Evolutionary conservation across 2,113 vertebrate genomes (phyloP), one percentile per base, ranked within the genome.

Genomic region (Apaloderma vittatum): DNA sequence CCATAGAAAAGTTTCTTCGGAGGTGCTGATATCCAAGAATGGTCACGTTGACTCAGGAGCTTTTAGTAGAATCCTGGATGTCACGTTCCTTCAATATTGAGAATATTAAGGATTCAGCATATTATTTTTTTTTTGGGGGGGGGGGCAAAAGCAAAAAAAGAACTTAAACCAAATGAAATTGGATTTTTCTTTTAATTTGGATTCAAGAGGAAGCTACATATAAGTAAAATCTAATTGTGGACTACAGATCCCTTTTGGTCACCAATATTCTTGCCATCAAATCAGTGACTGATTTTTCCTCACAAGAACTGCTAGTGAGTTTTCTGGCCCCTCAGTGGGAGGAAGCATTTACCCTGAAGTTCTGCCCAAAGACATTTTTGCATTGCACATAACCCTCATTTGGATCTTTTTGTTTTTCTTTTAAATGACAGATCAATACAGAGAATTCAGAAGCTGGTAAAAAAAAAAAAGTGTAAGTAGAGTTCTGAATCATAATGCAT

Each of bases 401-500:
- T 37, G 34, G 29, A 26, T 32, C 2, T 73, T 70, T 32, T 26
- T 91, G 11, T 26, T 75, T 76, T 72, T 55, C 22, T 36, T 77
- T 59, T 51, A 90, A 78, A 51, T 62, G 82, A 37, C 36, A 86
- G 19, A 92, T 82, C 67, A 74, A 83, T 48, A 81, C 9, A 90
- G 55, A 51, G 23, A 82, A 91, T 59, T 88, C 63, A 83, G 78
- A 86, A 81, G 48, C 17, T 71, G 37, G 34, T 71, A 12, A 80
- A 71, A 82, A 81, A 40, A 76, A 73, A 43, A 29, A 14, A 61
- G 32, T 80, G 34, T 59, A 88, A 80, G 79, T 30, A 90, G 79
- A 65, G 70, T 90, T 95, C 61, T 83, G 93, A 88, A 88, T 96
- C 82, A 63, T 80, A 74, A 94, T 71, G 34, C 40, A 15, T 29